Conservation (phyloP, 2,113 vertebrate species). For the Neolamprologus sp. region DNA sequence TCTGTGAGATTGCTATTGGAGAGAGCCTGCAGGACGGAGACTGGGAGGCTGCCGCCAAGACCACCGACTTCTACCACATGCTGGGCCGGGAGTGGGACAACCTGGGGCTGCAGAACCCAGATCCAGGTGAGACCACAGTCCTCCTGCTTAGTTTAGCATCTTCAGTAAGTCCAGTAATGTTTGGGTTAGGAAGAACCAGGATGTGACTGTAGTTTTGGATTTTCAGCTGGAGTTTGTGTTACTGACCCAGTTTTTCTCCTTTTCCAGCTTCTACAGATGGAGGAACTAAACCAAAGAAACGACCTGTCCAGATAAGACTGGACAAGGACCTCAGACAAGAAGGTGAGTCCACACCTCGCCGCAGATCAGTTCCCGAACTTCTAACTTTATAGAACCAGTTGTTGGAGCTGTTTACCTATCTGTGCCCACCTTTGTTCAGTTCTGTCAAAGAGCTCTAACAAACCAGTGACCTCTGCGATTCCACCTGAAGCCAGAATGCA, state of each 20-base stretch:
- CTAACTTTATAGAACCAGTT: neutral
- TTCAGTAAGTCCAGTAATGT: neutral
- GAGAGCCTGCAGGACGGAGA: slow-evolving; percentile 43
- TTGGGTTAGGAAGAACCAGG: neutral
- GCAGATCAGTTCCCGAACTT: neutral
- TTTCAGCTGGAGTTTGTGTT: neutral
- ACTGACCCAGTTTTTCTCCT: neutral
- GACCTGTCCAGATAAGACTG: neutral
- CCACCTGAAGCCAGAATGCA: neutral
- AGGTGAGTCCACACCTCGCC: slow-evolving; percentile 7
- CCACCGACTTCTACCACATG: slow-evolving; percentile 44
- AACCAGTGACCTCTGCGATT: neutral
- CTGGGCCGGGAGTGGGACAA: slow-evolving; percentile 46
- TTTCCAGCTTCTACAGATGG: neutral
- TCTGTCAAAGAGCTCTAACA: neutral
- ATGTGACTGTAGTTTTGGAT: neutral
- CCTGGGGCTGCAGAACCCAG: neutral
- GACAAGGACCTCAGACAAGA: neutral
- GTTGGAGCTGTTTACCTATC: neutral
- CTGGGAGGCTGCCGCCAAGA: slow-evolving; percentile 40
- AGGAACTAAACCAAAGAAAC: neutral
- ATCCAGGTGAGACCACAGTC: neutral
- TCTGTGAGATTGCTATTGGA: slow-evolving; percentile 39
- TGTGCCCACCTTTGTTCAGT: neutral
- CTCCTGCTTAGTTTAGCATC: neutral